Conservation (phyloP, 2,113 vertebrate genomes). For the Poeciliopsis retropinna region DNA sequence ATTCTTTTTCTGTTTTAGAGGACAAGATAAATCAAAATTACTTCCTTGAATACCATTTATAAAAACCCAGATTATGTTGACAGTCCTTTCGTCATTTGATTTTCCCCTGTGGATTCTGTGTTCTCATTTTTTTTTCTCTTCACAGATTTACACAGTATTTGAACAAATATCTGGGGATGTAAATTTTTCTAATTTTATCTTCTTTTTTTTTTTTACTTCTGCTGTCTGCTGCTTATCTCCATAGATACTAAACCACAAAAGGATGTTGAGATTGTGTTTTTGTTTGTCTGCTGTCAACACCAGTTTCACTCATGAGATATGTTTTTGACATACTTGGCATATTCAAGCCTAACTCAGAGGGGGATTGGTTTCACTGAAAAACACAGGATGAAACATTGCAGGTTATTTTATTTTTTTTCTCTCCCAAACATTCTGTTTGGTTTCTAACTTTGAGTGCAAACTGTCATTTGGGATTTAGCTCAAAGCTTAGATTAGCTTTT, state of each 20-base stretch:
- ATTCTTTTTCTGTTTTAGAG: not conserved
- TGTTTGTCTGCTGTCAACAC: not conserved
- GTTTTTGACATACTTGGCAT: not conserved
- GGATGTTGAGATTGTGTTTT: constrained; percentile 1
- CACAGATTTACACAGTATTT: not conserved
- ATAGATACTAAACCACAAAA: not conserved
- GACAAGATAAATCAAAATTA: not conserved
- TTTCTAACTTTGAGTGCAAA: not conserved
- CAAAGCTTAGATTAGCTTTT: not conserved
- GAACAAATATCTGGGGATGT: not conserved
- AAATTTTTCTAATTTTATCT: not conserved
- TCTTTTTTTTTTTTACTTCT: too few relatives aligned
- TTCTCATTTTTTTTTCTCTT: not conserved
- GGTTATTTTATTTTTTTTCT: too few relatives aligned
- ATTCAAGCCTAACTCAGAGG: not conserved
- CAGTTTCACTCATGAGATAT: not conserved
- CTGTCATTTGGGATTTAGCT: not conserved
- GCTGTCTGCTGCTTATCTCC: not conserved
- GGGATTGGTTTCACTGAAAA: not conserved
- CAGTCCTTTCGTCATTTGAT: not conserved
- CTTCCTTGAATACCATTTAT: not conserved
- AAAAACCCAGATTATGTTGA: not conserved
- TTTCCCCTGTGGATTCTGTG: not conserved
- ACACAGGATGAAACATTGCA: not conserved
- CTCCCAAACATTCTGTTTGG: not conserved